Base-by-base conservation (phyloP, 2,797 vertebrate species). In the Syngnathus rostellatus region DNA sequence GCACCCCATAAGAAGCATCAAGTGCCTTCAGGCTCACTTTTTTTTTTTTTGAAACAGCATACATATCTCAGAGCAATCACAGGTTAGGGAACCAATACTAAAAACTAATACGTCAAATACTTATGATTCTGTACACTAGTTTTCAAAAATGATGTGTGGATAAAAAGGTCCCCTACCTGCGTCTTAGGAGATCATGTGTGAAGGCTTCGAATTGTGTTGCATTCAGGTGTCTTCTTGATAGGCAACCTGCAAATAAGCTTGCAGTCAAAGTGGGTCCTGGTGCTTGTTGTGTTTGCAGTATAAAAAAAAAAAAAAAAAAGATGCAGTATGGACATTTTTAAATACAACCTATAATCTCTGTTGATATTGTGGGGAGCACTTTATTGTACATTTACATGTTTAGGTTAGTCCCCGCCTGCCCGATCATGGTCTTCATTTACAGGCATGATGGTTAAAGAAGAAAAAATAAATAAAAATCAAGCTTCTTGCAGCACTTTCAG, bases 11-110 rank as follows among this genome's bases (percentile, higher is more conserved):
- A 77, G 68, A 39, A 73, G 82, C 80, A 87, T 85, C 41, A 88
- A 90, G 87, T 89, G 88, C 89, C 89, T 90, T 89, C 80, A 50
- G 81, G 87, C 89, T 84, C 74, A 68, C 81, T 66, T 81, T 73
- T 54, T 81, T 23, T 23, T 83, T 62, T 69, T 81, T 74, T 11
- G 78, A 80, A 10, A 84, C 81, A 82, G 84, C 81, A 80, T 31
- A 66, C 63, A 38, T 65, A 68, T 81, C 53, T 74, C 51, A 54
- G 21, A 31, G 31, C 31, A 31, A 58, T 7, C 31, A 58, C 25
- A 3, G 55, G 6, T 58, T 8, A 16, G 25, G 25, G 55, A 58
- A 58, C 55, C 25, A 9, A 37, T 8, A 58, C 53, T 25, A 55
- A 54, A 51, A 37, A 37, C 21, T 37, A 31, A 37, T 57, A 8